Conservation (phyloP, 2,888 invertebrate genomes). For the Idaea biselata region DNA sequence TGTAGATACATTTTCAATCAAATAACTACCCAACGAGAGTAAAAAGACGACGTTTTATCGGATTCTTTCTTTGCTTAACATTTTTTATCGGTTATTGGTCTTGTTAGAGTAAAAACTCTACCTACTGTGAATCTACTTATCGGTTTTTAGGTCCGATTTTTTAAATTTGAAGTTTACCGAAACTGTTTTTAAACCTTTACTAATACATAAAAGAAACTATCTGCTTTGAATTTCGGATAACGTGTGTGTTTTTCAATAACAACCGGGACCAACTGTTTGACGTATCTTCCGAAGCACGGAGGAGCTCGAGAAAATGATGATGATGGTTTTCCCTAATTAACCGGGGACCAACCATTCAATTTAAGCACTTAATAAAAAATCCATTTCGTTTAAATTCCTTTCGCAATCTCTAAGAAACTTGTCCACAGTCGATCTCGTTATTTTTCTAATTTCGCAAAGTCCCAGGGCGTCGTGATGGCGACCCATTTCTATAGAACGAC, state of each 20-base stretch:
- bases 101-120: too few species aligned
- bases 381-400: neutral
- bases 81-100: neutral
- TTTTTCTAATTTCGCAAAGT: constrained; percentile 22
- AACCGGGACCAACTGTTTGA: too few species aligned
- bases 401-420: neutral
- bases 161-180: too few species aligned
- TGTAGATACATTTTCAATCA: constrained; percentile 3
- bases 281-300: too few species aligned
- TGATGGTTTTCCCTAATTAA: too few species aligned
- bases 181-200: too few species aligned
- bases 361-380: neutral
- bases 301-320: too few species aligned
- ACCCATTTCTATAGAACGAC: constrained; percentile 35
- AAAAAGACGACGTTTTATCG: neutral
- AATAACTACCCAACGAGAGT: neutral
- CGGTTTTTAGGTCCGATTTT: neutral
- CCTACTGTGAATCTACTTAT: neutral
- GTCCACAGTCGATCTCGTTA: neutral
- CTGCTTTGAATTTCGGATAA: too few species aligned
- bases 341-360: too few species aligned
- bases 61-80: neutral
- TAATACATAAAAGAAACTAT: too few species aligned
- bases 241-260: too few species aligned
- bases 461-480: constrained; percentile 20